phyloP scores from a whole-genome alignment of 2,113 vertebrate genomes.

The Epinephelus cyanopodus region DNA sequence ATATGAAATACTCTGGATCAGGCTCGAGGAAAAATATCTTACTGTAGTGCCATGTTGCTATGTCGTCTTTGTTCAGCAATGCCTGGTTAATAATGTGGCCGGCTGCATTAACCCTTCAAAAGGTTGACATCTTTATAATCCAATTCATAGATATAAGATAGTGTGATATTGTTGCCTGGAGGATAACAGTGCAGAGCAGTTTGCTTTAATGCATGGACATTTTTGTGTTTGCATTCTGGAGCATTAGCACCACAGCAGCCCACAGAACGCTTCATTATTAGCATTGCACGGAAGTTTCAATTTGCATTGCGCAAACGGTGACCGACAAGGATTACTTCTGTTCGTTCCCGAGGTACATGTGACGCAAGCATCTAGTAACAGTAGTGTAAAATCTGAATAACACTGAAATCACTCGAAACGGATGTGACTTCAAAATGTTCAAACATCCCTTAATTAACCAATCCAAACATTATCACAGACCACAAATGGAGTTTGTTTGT shows the following conservation, averaged over 20 bases:
- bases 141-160: conserved; percentile 9
- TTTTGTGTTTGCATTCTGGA: conserved; percentile 46
- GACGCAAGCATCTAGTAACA: conserved; percentile 57
- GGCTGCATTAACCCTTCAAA: not conserved
- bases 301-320: conserved; percentile 55
- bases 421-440: conserved; percentile 45
- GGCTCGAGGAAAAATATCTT: conserved; percentile 7
- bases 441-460: conserved; percentile 31
- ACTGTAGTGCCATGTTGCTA: not conserved
- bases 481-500: conserved; percentile 62
- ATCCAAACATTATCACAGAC: conserved; percentile 15
- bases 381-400: conserved; percentile 47
- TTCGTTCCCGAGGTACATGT: conserved; percentile 53
- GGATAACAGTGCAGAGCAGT: conserved; percentile 36
- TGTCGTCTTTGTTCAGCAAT: conserved; percentile 25
- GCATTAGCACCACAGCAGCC: conserved; percentile 71
- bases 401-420: conserved; percentile 26
- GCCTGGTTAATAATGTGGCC: not conserved
- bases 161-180: conserved; percentile 4
- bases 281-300: conserved; percentile 35
- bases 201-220: conserved; percentile 20
- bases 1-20: conserved; percentile 10
- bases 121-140: conserved; percentile 35
- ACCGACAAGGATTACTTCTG: conserved; percentile 29
- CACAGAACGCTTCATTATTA: conserved; percentile 21